Evolutionary conservation across 2,888 invertebrate genomes (phyloP).

Genomic region (Salticus scenicus): DNA sequence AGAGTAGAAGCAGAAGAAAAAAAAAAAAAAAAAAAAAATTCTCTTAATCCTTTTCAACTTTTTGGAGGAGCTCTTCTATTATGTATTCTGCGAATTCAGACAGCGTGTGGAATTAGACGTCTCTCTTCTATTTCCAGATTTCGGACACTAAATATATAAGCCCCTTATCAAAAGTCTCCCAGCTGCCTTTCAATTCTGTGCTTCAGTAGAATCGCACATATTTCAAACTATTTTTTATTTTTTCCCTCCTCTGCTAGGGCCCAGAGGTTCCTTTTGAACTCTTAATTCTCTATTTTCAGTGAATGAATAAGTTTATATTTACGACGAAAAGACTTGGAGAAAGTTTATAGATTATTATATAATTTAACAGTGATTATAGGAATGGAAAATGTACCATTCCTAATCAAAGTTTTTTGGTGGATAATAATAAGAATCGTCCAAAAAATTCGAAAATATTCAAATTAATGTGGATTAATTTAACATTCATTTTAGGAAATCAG

Average conservation of each 20-base stretch:
- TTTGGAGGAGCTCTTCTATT: not conserved
- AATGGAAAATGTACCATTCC: too few relatives aligned
- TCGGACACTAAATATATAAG: constrained; percentile 32
- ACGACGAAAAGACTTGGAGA: too few relatives aligned
- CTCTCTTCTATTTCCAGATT: constrained; percentile 27
- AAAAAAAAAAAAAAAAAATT: not conserved
- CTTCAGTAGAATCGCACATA: not conserved
- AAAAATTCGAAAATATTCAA: too few relatives aligned
- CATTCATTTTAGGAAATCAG: too few relatives aligned
- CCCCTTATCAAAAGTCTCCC: constrained; percentile 28
- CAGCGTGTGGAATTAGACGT: constrained; percentile 1
- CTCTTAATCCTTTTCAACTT: constrained; percentile 5
- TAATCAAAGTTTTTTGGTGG: too few relatives aligned
- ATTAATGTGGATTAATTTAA: too few relatives aligned
- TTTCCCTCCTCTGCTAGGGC: not conserved
- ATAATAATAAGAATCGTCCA: too few relatives aligned
- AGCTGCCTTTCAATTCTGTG: constrained; percentile 1
- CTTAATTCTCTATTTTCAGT: not conserved
- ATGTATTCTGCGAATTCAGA: constrained; percentile 29
- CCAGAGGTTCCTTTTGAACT: not conserved
- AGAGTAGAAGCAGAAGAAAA: too few relatives aligned
- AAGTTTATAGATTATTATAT: too few relatives aligned
- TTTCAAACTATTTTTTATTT: too few relatives aligned
- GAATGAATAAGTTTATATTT: not conserved
- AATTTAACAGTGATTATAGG: too few relatives aligned